Evolutionary conservation across 2,113 vertebrate species (phyloP).

Genomic region (Gymnorhina tibicen): DNA sequence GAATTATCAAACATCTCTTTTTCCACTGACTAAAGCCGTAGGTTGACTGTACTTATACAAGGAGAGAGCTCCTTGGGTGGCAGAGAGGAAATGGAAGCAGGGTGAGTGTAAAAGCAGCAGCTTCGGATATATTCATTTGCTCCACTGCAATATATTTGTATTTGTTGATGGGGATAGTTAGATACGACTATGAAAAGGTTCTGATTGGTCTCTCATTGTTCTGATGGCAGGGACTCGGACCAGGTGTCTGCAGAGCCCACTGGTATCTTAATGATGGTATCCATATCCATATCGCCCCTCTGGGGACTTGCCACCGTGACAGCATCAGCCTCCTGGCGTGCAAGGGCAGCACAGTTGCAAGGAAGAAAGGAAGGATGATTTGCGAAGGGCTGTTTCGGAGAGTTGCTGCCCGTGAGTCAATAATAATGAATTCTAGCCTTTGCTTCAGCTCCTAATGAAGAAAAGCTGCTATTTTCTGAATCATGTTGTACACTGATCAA

Average conservation of each 20-base stretch:
- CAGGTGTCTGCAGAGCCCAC: neutral
- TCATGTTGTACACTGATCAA: neutral
- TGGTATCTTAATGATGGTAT: neutral
- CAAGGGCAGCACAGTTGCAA: neutral
- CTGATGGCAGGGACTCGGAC: neutral
- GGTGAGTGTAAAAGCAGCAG: neutral
- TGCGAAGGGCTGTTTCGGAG: rapidly evolving
- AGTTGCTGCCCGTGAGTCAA: neutral
- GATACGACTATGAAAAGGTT: rapidly evolving
- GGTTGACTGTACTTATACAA: neutral
- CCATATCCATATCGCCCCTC: neutral
- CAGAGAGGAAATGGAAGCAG: neutral
- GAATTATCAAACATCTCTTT: neutral
- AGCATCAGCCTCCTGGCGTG: neutral
- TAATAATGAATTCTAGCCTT: neutral
- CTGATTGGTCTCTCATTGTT: neutral
- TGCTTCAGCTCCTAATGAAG: neutral
- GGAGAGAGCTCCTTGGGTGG: neutral
- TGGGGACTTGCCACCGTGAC: neutral
- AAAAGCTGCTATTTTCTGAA: neutral
- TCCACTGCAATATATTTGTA: neutral
- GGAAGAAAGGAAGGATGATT: neutral
- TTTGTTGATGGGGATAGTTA: neutral
- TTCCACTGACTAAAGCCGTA: neutral
- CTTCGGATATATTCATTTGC: neutral